These are phyloP conservation scores for Armadillidium nasatum DNA, from an alignment of 1,140 invertebrate genomes.

Conservation along the genomic window DNA sequence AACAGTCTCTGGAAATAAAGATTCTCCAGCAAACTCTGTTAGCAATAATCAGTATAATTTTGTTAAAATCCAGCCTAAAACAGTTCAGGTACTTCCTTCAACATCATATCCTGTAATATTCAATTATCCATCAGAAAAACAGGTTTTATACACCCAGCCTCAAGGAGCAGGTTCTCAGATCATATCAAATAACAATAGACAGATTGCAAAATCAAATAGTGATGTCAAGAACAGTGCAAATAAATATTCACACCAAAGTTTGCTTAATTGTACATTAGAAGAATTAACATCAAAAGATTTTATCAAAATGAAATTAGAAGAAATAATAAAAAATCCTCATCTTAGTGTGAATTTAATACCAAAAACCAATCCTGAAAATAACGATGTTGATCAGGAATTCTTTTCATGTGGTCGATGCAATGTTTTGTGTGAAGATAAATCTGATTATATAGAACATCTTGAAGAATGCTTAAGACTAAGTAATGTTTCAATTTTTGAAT, in stretches of 20 bases:
- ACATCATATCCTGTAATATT: not conserved
- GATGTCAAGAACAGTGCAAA: not conserved
- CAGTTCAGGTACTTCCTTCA: not conserved
- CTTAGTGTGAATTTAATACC: not conserved
- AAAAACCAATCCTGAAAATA: not conserved
- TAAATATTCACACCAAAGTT: not conserved
- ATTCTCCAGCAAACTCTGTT: not conserved
- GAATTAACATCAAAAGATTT: not conserved
- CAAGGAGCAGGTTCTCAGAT: not conserved
- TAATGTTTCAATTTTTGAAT: not conserved
- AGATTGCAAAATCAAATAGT: not conserved
- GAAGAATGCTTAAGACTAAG: conserved; percentile 8
- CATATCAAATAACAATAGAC: not conserved
- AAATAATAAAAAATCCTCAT: conserved; percentile 1
- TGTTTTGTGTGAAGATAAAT: not conserved
- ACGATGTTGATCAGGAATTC: not conserved
- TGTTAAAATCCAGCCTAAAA: not conserved
- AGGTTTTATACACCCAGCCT: not conserved
- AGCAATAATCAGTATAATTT: not conserved
- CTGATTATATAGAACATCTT: conserved; percentile 1
- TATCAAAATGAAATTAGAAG: not conserved
- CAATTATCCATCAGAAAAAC: not conserved
- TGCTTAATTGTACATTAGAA: not conserved
- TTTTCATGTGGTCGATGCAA: not conserved
- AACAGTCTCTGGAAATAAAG: not conserved